Evolutionary conservation across 1,140 invertebrate genomes (phyloP).

Genomic region (Babylonia areolata): DNA sequence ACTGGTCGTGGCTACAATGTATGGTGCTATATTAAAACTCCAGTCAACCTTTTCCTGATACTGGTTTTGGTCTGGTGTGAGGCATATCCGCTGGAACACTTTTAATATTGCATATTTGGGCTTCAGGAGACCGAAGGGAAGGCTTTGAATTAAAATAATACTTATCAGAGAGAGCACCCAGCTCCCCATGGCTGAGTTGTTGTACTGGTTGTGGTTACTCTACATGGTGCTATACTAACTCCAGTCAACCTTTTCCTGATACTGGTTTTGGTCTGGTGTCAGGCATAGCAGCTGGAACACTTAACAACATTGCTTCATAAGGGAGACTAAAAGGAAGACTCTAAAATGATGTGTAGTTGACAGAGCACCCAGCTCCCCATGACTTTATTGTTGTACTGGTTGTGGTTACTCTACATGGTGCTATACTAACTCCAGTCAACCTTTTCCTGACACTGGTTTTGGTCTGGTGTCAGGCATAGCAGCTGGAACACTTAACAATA

Average conservation of each 20-base stretch:
- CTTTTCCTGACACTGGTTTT: conserved; percentile 34
- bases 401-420: conserved; percentile 32
- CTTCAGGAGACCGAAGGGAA: no score
- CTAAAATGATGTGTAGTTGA: no score
- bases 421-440: conserved; percentile 30
- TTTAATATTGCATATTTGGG: no score
- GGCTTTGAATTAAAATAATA: no score
- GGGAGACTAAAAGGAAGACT: no score
- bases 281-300: conserved; percentile 32
- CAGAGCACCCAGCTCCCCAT: conserved; percentile 24
- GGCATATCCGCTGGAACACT: conserved; percentile 30
- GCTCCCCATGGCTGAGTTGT: neutral
- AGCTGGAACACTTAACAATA: conserved; percentile 27
- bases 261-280: conserved; percentile 6
- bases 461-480: conserved; percentile 28
- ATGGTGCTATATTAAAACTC: conserved; percentile 26
- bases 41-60: conserved; percentile 35
- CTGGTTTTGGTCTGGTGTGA: conserved; percentile 4
- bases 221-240: conserved; percentile 25
- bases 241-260: conserved; percentile 36
- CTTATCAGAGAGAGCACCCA: conserved; percentile 32
- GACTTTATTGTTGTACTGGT: neutral
- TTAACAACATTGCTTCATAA: no score
- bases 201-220: conserved; percentile 3
- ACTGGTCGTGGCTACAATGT: conserved; percentile 2